These are phyloP conservation scores for Catharus minimus DNA, from an alignment of 2,113 vertebrate genomes.

Conservation along the genomic window DNA sequence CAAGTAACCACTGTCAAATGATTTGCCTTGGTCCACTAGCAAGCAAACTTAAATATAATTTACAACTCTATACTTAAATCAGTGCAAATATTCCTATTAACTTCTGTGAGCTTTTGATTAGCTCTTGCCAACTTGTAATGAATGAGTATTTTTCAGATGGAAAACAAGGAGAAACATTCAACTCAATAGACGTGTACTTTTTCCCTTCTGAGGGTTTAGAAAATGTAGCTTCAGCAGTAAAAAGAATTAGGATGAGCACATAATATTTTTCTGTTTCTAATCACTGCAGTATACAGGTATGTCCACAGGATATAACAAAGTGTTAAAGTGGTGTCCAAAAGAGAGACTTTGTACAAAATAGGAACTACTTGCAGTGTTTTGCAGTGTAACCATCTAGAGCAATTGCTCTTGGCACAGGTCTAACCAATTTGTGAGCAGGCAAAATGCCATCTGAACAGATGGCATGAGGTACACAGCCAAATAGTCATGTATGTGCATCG, in stretches of 20 bases:
- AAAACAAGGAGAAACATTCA: neutral
- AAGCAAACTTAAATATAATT: neutral
- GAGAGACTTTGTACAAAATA: constrained; percentile 35
- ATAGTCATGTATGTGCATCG: constrained; percentile 77
- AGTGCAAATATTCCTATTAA: neutral
- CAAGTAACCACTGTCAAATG: neutral
- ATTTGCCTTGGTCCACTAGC: neutral
- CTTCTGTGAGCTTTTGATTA: neutral
- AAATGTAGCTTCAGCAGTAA: neutral
- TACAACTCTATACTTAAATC: neutral
- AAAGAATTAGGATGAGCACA: neutral
- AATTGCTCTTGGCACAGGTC: constrained; percentile 77
- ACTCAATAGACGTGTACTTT: neutral
- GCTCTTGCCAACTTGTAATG: neutral
- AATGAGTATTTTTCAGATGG: neutral
- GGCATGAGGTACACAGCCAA: constrained; percentile 75
- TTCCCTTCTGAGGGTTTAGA: neutral
- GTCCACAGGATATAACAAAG: constrained; percentile 46
- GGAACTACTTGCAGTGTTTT: constrained; percentile 65
- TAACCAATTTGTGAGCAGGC: constrained; percentile 78
- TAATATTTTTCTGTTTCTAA: neutral
- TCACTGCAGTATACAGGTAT: constrained; percentile 29
- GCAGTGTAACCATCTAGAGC: constrained; percentile 69
- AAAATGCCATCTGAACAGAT: constrained; percentile 76
- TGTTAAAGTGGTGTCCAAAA: constrained; percentile 48